phyloP scores from a whole-genome alignment of 2,888 invertebrate species.

The Stenotaenia linearis region DNA sequence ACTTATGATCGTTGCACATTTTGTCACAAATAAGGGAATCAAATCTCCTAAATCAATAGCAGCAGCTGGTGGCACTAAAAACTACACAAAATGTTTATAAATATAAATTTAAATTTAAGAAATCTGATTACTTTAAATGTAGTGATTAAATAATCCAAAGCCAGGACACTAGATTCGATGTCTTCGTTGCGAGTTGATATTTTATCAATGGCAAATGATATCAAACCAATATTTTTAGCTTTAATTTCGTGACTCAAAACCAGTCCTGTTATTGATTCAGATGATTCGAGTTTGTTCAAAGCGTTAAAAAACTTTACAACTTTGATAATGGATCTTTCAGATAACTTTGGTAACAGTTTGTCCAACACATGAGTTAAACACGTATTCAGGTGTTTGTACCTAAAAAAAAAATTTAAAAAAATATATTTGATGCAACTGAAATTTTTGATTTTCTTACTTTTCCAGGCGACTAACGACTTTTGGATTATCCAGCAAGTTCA shows the following conservation, averaged over 20 bases:
- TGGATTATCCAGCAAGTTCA: slow-evolving; percentile 30
- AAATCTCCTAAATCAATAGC: not conserved
- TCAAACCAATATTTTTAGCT: not conserved
- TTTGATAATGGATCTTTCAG: not conserved
- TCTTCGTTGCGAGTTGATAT: not conserved
- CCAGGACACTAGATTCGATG: not conserved
- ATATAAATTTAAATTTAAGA: not conserved
- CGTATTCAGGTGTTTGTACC: slow-evolving; percentile 35
- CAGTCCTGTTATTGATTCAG: not conserved
- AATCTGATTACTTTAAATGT: not conserved
- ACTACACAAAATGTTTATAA: not conserved
- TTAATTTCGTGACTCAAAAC: not conserved
- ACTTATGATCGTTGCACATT: not conserved
- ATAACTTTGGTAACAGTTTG: slow-evolving; percentile 5
- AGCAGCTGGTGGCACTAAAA: not conserved
- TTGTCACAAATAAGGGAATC: not conserved
- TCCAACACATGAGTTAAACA: slow-evolving; percentile 35
- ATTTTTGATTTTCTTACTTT: slow-evolving; percentile 28
- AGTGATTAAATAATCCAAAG: not conserved
- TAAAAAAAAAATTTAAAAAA: not conserved
- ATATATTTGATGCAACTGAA: too few species aligned
- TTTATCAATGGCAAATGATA: not conserved
- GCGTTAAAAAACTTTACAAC: not conserved
- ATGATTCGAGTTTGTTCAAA: not conserved
- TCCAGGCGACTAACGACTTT: slow-evolving; percentile 33